Base-by-base conservation (phyloP, 2,113 vertebrate species). In the Arenaria interpres region DNA sequence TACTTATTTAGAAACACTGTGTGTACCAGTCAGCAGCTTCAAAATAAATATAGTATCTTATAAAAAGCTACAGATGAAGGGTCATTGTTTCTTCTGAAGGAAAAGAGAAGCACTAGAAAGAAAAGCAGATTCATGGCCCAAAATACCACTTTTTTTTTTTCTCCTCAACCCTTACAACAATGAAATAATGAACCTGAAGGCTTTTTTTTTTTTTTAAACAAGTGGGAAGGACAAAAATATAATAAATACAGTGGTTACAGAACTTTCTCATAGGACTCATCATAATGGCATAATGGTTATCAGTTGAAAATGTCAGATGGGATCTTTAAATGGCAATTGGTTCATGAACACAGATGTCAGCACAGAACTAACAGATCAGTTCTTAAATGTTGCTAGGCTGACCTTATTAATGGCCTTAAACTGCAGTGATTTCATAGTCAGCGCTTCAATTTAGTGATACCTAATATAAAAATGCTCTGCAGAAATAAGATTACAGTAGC, bases 401-500 rank as follows among this genome's bases (percentile, higher is more conserved):
- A 87, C 85, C 69, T 92, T 94, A 94, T 94, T 84, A 81, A 95
- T 95, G 76, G 64, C 60, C 57, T 92, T 90, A 86, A 93, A 93
- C 64, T 75, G 83, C 64, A 59, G 17, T 37, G 56, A 87, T 84
- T 81, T 94, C 45, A 72, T 46, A 75, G 80, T 87, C 86, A 81
- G 76, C 0, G 0, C 50, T 94, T 60, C 83, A 81, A 67, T 64
- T 79, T 39, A 78, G 63, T 39, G 51, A 53, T 62, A 74, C 16
- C 37, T 81, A 86, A 80, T 68, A 74, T 48, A 57, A 94, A 91
- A 93, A 66, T 89, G 56, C 56, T 90, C 35, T 63, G 51, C 77
- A 71, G 86, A 59, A 81, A 78, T 39, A 78, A 78, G 60, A 74
- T n/a, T 86, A 51, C 39, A 45, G n/a, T 51, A 56, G 46, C 51